Base-by-base conservation (phyloP, 23 tunicate species). In the Phallusia fumigata region DNA sequence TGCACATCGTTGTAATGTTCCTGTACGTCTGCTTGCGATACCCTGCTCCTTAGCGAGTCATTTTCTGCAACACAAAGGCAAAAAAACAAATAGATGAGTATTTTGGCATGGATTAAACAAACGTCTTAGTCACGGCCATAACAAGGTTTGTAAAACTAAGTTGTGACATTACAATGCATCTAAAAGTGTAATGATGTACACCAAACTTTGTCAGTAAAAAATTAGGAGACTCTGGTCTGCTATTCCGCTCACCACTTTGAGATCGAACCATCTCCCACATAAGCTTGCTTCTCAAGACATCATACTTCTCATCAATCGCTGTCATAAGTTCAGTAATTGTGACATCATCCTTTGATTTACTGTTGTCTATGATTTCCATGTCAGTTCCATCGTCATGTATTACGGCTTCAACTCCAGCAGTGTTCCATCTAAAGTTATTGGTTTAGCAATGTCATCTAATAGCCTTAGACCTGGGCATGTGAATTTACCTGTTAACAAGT, bases 341-440 rank as follows among this genome's bases (percentile, higher is more conserved):
- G 64, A 86, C 85, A n/a, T 76, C 74, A 79, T 86, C 79, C 64
- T 80, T 80, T 26, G 78, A 26, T 13, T 24, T 58, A 16, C 69
- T 58, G 69, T 58, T 58, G 28, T 58, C 45, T 35, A 52, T 33
- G 8, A 18, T 51, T 26, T 87, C 86, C 91, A 82, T 76, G 74
- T 92, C 97, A 32, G 84, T 65, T 18, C 97, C 97, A 40, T 92
- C 97, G 53, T 92, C 97, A 64, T 87, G 86, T 0, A 92, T 87
- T 5, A 92, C 91, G 6, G 97, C 91, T 76, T 92, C 91, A 18
- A 83, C 86, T 13, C 97, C 97, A 80, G 82, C 97, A 33, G 79
- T 30, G 53, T 84, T 79, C 97, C 97, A 92, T 77, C 97, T 92
- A 22, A n/a, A 35, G 21, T 74, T n/a, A n/a, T n/a, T n/a, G n/a